Base-by-base conservation (phyloP, 2,888 invertebrate species). In the Harpalus rufipes region DNA sequence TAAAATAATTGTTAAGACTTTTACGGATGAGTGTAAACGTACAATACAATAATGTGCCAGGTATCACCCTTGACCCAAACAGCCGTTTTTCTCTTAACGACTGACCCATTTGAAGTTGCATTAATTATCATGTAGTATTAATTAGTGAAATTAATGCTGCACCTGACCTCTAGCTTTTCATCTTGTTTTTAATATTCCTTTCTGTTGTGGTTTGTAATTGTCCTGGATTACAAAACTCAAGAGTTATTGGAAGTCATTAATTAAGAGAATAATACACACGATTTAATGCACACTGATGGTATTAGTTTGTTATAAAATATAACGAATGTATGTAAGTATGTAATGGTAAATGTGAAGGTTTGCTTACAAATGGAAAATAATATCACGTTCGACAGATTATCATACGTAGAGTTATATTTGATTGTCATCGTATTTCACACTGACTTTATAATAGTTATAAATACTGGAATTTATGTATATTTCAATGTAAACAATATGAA, bases 291-390 rank as follows among this genome's bases (percentile, higher is more conserved):
- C 51, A 16, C 16, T 72, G 82, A 65, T 82, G 82, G 72, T 82
- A 72, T 74, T 68, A 58, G 81, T 63, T 21, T 21, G n/a, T 68
- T 58, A 76, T 83, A 76, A 83, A 74, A 83, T 78, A 78, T 51
- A 74, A 83, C 58, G 56, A 74, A 76, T 74, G 59, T 81, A 68
- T 81, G 81, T 68, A 82, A 72, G 72, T 83, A 72, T 83, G 76
- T 83, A 61, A 83, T 56, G 25, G 78, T 63, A 84, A 84, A 84
- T 84, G 84, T 84, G 84, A 84, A 84, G 84, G 84, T 84, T 84
- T 84, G 16, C 51, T 78, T 78, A 84, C 78, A 74, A 74, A 74
- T 74, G 68, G 68, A 68, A 68, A 68, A 68, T 68, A 68, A 68
- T 68, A 68, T 39, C 68, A 68, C 68, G 68, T 68, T 68, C 39